A percentile compares a stretch with the other conserved stretches of the same genome.
Evolutionary conservation across 2,888 invertebrate species (phyloP).

Genomic region (Agrotis segetum): DNA sequence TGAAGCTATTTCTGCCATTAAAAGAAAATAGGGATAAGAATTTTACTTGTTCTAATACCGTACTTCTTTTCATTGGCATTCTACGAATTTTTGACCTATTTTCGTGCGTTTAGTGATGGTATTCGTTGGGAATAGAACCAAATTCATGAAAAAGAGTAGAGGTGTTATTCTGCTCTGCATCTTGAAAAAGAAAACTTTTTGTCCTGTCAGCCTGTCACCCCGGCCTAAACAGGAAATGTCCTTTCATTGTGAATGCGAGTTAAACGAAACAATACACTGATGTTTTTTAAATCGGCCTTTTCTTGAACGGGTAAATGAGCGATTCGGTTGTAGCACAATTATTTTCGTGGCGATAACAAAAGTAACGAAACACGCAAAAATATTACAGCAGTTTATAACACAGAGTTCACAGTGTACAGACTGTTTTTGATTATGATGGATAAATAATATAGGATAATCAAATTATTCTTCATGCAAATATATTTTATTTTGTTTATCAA

Average conservation of each 20-base stretch:
- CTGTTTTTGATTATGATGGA: not conserved
- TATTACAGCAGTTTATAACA: conserved; percentile 24
- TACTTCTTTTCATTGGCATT: conserved; percentile 26
- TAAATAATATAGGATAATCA: conserved; percentile 20
- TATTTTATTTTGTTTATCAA: conserved; percentile 17
- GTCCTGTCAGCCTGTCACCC: conserved; percentile 7
- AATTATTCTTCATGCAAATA: conserved; percentile 16
- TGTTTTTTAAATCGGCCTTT: conserved; percentile 41
- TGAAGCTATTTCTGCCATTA: conserved; percentile 27
- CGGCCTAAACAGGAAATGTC: conserved; percentile 14
- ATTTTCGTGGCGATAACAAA: conserved; percentile 29
- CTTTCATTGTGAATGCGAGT: conserved; percentile 32
- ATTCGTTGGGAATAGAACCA: conserved; percentile 4
- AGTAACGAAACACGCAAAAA: conserved; percentile 16
- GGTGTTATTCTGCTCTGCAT: conserved; percentile 1
- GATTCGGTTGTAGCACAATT: conserved; percentile 51
- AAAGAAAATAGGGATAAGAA: conserved; percentile 30
- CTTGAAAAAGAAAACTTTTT: conserved; percentile 24
- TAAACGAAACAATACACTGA: conserved; percentile 40
- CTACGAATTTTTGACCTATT: conserved; percentile 35
- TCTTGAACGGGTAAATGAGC: conserved; percentile 36
- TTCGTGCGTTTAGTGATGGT: conserved; percentile 17
- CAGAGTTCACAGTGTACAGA: conserved; percentile 4
- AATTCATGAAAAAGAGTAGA: conserved; percentile 11
- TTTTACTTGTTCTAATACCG: conserved; percentile 37